phyloP scores from a whole-genome alignment of 2,113 vertebrate species.

The Tragelaphus strepsiceros region DNA sequence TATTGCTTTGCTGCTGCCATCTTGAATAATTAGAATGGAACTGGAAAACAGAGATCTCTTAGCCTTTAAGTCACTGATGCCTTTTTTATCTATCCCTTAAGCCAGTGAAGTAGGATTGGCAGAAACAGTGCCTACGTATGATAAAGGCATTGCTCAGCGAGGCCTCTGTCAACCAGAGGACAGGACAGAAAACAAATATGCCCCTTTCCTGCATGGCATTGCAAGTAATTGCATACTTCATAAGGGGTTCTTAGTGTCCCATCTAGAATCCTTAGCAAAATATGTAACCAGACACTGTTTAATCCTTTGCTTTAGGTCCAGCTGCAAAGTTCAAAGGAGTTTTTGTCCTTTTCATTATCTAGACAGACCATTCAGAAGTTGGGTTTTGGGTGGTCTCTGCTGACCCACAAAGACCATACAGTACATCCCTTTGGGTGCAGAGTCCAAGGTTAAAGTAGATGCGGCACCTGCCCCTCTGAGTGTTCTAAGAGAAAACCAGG shows the following conservation, averaged over 20 bases:
- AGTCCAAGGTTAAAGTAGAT: background rate
- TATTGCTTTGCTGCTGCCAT: accelerated
- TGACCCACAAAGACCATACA: background rate
- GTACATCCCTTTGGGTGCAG: background rate
- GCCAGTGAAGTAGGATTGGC: background rate
- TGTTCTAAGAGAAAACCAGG: background rate
- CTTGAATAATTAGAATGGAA: background rate
- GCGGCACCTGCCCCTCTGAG: background rate
- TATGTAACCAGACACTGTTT: background rate
- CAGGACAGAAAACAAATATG: background rate
- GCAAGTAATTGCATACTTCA: background rate
- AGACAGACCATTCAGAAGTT: background rate
- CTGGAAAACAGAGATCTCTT: background rate
- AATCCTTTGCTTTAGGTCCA: background rate
- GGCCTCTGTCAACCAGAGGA: background rate
- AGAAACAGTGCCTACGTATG: background rate
- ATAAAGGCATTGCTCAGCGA: background rate
- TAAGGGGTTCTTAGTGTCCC: background rate
- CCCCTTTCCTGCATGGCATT: background rate
- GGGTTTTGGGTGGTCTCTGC: background rate
- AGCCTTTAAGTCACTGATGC: background rate
- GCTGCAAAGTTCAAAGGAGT: slow-evolving; percentile 16
- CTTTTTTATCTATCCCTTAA: background rate
- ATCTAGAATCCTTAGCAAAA: background rate
- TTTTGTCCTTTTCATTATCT: slow-evolving; percentile 13